phyloP scores from a whole-genome alignment of 1,140 invertebrate genomes.

The Melitaea cinxia region DNA sequence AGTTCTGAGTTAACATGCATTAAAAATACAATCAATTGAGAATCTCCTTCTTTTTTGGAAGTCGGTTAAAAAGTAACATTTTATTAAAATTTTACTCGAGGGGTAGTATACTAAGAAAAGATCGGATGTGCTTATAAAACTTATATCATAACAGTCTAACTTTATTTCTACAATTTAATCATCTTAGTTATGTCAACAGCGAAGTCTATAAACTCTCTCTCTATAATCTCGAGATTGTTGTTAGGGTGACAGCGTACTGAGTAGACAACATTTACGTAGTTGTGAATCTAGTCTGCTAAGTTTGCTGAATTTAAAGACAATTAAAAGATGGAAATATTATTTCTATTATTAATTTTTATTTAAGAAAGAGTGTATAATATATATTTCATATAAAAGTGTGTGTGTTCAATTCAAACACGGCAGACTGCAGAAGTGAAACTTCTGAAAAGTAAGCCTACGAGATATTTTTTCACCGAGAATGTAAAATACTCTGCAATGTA shows the following conservation, averaged over 20 bases:
- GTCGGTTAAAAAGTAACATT: slow-evolving; percentile 3
- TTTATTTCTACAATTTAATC: slow-evolving; percentile 8
- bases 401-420: too few species aligned
- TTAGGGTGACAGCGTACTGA: background rate
- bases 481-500: too few species aligned
- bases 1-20: too few species aligned
- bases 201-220: slow-evolving; percentile 10
- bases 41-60: too few species aligned
- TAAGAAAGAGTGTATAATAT: background rate
- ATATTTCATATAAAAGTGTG: too few species aligned
- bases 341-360: background rate
- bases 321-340: background rate
- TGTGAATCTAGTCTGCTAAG: slow-evolving; percentile 2
- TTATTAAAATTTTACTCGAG: background rate
- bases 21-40: too few species aligned
- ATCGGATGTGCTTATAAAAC: background rate
- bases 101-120: background rate
- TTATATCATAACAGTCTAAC: background rate
- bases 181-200: background rate
- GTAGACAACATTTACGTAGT: slow-evolving; percentile 1
- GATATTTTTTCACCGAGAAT: too few species aligned
- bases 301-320: background rate
- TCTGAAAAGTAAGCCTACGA: too few species aligned
- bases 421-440: too few species aligned
- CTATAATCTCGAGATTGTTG: slow-evolving; percentile 6